phyloP scores from a whole-genome alignment of 2,797 vertebrate species.

The Ataeniobius toweri region DNA sequence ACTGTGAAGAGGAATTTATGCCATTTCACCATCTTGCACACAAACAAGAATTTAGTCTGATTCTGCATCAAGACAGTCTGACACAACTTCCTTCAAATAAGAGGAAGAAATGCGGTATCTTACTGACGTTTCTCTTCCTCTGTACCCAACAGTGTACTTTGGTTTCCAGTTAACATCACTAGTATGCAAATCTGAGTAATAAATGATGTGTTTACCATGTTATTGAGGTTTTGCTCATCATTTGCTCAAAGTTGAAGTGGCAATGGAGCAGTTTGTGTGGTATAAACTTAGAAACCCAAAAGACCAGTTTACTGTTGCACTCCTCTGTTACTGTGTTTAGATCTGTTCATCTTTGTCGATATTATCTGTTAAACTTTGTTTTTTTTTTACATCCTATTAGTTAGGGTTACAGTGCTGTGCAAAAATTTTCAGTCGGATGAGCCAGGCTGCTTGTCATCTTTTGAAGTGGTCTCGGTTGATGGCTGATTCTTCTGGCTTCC shows the following conservation, averaged over 20 bases:
- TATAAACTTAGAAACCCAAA: not conserved
- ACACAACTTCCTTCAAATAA: conserved; percentile 43
- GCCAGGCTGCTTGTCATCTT: not conserved
- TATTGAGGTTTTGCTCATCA: not conserved
- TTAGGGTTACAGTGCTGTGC: not conserved
- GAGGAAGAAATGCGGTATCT: conserved; percentile 40
- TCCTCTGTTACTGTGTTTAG: not conserved
- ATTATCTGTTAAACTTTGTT: not conserved
- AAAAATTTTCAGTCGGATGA: not conserved
- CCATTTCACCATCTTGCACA: conserved; percentile 6
- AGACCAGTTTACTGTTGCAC: not conserved
- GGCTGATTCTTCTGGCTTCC: not conserved
- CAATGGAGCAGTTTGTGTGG: not conserved
- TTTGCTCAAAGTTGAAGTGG: not conserved
- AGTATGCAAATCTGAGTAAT: not conserved
- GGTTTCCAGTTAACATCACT: conserved; percentile 30
- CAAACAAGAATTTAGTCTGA: not conserved
- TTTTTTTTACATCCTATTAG: too few relatives aligned
- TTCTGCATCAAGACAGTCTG: conserved; percentile 37
- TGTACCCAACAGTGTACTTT: conserved; percentile 18
- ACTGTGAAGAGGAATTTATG: conserved; percentile 9
- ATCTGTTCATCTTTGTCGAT: too few relatives aligned
- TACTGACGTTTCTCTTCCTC: conserved; percentile 28
- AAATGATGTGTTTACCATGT: not conserved
- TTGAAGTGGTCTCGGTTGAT: not conserved